Evolutionary conservation across 2,113 vertebrate species (phyloP), one percentile per base, ranked within the genome.

Genomic region (Toxotes jaculatrix): DNA sequence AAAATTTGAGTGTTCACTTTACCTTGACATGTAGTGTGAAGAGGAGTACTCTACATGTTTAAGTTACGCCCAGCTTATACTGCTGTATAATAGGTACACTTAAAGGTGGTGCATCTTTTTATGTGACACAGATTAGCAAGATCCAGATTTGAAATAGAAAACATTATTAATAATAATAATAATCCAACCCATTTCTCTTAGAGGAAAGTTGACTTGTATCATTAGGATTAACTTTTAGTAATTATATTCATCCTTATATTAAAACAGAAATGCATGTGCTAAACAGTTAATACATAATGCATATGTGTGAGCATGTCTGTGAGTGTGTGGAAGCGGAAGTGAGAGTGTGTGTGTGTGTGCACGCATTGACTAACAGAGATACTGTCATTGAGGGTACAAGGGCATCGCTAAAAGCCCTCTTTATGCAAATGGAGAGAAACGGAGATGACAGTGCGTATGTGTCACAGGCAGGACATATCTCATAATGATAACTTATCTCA

Each of bases 331-430:
- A 14, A 17, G 65, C 19, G 74, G 47, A 55, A 16, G 64, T 23
- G 43, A 27, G 61, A 43, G 62, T 63, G 23, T 27, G 67, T 57
- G 79, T 57, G 64, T 45, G 62, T 12, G 76, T 10, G 36, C 2
- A 14, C 3, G 43, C 61, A 27, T 63, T 73, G 71, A 85, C 83
- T 84, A 78, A 90, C 86, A 78, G 84, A 83, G 59, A 88, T 82
- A 74, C 83, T 87, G 88, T 90, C 91, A 88, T 85, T 88, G 82
- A 89, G 88, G 87, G 66, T 80, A 74, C 88, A 89, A 92, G 92
- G 91, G 89, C 89, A 91, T 90, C 34, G 77, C 92, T 91, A 91
- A 93, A 87, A 89, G 91, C 87, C 86, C 87, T 89, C 87, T 81
- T 88, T 86, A 90, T 92, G 92, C 87, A 92, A 90, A 92, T 91